Conservation (phyloP, 2,888 invertebrate species). For the Epinotia ramella region DNA sequence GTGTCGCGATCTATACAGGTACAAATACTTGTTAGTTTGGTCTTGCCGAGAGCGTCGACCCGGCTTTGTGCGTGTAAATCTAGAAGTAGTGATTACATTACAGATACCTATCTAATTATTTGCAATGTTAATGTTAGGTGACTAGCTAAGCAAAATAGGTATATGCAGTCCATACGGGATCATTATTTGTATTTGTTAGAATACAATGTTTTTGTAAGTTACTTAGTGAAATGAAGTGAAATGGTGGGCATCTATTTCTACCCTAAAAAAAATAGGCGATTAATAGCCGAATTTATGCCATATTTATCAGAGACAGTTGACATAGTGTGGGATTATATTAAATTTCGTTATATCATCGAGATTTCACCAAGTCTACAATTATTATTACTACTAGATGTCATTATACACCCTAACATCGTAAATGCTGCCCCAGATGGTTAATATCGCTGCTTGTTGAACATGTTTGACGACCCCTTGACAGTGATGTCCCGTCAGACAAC, state of each 20-base stretch:
- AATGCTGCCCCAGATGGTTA: not conserved
- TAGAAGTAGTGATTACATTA: not conserved
- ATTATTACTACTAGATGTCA: not conserved
- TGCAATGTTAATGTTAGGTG: not conserved
- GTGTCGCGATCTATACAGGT: constrained; percentile 21
- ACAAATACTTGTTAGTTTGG: not conserved
- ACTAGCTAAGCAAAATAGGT: not conserved
- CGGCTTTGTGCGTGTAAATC: not conserved
- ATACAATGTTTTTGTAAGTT: not conserved
- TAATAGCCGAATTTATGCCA: not conserved
- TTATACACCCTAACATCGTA: not conserved
- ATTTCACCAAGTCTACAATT: not conserved
- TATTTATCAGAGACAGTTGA: not conserved
- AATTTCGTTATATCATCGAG: not conserved
- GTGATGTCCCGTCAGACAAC: constrained; percentile 12
- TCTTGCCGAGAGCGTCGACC: not conserved
- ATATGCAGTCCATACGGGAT: not conserved
- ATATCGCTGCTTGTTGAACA: not conserved
- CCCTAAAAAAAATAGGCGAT: not conserved
- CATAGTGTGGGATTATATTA: not conserved
- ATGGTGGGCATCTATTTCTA: not conserved
- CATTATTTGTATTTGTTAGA: not conserved
- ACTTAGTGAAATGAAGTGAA: not conserved
- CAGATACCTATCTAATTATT: not conserved
- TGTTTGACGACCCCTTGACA: constrained; percentile 3